phyloP scores from a whole-genome alignment of 2,888 invertebrate genomes.

The Neoaliturus tenellus region DNA sequence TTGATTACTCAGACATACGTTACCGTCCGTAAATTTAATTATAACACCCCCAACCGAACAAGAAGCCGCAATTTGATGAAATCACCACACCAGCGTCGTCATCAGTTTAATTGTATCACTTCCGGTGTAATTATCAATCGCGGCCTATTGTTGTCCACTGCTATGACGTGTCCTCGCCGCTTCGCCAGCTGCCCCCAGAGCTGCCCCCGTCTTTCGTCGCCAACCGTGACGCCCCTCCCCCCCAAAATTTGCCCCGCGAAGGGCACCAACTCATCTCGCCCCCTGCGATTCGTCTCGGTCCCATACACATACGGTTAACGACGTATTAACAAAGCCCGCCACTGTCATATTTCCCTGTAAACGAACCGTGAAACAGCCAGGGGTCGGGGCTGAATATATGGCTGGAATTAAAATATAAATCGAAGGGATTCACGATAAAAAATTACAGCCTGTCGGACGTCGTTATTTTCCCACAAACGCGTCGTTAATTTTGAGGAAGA shows the following conservation, averaged over 20 bases:
- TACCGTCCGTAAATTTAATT: not conserved
- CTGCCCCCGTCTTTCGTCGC: not conserved
- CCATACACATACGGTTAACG: slow-evolving; percentile 36
- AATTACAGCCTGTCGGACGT: not conserved
- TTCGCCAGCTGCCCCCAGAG: no score
- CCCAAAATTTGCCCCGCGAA: not conserved
- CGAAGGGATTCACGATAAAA: slow-evolving; percentile 4
- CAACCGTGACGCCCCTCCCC: slow-evolving; percentile 24
- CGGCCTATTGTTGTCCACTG: not conserved
- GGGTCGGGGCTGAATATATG: slow-evolving; percentile 13
- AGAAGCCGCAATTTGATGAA: not conserved
- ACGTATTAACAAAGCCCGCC: slow-evolving; percentile 37
- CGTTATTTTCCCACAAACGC: slow-evolving; percentile 12
- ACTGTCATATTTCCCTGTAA: slow-evolving; percentile 31
- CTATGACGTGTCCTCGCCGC: not conserved
- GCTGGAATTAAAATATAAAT: slow-evolving; percentile 32
- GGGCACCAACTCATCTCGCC: slow-evolving; percentile 20
- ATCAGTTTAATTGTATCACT: not conserved
- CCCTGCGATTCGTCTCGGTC: slow-evolving; percentile 30
- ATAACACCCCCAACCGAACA: not conserved
- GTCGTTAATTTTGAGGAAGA: not conserved
- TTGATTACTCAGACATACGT: no score
- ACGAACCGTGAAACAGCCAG: slow-evolving; percentile 29
- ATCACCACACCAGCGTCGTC: not conserved
- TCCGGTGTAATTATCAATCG: not conserved